Base-by-base conservation (phyloP, 2,888 invertebrate species). In the Sialis fuliginosa region DNA sequence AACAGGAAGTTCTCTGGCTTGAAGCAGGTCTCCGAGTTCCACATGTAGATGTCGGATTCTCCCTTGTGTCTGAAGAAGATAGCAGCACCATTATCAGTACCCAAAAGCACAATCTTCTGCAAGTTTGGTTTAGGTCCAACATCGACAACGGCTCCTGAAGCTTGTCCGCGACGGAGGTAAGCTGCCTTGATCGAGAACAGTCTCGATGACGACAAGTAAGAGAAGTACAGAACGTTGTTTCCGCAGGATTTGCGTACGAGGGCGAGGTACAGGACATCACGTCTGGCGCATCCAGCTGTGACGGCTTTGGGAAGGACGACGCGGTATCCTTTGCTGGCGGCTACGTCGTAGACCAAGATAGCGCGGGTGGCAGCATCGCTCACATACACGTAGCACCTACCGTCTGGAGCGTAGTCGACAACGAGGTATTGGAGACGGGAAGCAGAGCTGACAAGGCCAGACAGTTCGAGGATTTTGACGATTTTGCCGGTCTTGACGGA, bases 11-110 rank as follows among this genome's bases (percentile, higher is more conserved):
- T 75, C 42, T 71, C 67, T 31, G 64, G 56, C 48, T 64, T 68
- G 59, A 78, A 75, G 46, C 67, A 62, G 0, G 71, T 71, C 46
- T 73, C 71, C 2, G 72, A 67, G 58, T 79, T 72, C 79, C 79
- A 79, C 60, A 73, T 67, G 58, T 72, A 78, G 44, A 79, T 69
- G 50, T 76, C 74, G 8, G 74, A 69, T 53, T 74, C 68, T 12
- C 77, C 76, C 57, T 72, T 71, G 55, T 68, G 34, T 40, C 47
- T 40, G 63, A 77, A 74, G 67, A 77, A 77, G 9, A 77, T 59
- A 5, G 70, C 68, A 7, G 67, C 64, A 6, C 72, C 75, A 39
- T 74, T 72, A 56, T 79, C 77, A 3, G 71, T 73, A 32, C 78
- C 78, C 39, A 77, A 60, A 1, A 77, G 53, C 3, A 77, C 74